A percentile compares a stretch with the other conserved stretches of the same genome.
phyloP scores from a whole-genome alignment of 2,113 vertebrate genomes.

The Tauraco erythrolophus region DNA sequence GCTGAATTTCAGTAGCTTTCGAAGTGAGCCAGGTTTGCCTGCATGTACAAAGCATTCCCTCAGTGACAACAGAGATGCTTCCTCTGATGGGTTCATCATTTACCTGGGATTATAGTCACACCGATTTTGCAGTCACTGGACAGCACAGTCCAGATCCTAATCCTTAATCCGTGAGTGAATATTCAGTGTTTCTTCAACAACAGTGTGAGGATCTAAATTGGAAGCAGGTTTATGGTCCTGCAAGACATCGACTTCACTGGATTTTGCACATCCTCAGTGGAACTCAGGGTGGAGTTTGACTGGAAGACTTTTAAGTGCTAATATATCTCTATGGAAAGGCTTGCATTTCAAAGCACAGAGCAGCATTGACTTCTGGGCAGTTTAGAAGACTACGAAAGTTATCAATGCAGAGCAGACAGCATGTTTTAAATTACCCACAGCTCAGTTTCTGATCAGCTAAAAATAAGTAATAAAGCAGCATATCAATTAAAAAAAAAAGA shows the following conservation, averaged over 20 bases:
- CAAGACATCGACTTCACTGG: neutral
- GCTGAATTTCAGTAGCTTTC: conserved; percentile 2
- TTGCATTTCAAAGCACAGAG: conserved; percentile 48
- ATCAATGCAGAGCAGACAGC: conserved; percentile 54
- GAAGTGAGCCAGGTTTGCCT: neutral
- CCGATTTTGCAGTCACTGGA: neutral
- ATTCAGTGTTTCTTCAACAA: neutral
- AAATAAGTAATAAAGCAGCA: conserved; percentile 34
- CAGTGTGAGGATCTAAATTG: neutral
- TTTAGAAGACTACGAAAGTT: conserved; percentile 21
- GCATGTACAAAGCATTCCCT: neutral
- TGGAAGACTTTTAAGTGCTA: conserved; percentile 41
- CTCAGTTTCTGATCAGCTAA: conserved; percentile 48
- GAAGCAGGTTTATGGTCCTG: neutral
- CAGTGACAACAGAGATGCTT: neutral
- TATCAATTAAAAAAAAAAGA: conserved; percentile 2
- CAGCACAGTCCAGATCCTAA: neutral
- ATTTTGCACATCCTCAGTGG: neutral
- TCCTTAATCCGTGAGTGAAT: neutral
- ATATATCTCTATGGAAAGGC: neutral
- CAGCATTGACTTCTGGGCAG: conserved; percentile 13
- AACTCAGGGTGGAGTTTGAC: neutral
- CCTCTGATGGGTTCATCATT: neutral
- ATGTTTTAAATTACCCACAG: conserved; percentile 17
- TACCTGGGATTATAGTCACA: neutral